phyloP scores from a whole-genome alignment of 2,113 vertebrate genomes.

The Megaceryle maxima region DNA sequence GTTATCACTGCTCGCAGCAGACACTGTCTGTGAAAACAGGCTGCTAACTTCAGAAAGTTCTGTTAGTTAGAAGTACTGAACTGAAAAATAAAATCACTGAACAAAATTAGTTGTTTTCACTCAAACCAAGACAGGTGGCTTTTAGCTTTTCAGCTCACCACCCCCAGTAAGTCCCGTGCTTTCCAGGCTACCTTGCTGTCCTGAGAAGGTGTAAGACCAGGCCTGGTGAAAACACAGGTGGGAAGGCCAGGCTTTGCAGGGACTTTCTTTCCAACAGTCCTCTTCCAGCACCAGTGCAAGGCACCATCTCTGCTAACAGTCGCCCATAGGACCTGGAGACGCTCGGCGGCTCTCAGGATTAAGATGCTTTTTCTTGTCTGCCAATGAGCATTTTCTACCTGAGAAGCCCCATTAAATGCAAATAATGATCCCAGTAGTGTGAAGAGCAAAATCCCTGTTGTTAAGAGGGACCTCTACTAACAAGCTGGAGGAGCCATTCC shows the following conservation, averaged over 20 bases:
- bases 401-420: background rate
- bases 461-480: constrained; percentile 6
- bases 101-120: no score
- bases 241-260: background rate
- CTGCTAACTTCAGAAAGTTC: no score
- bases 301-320: background rate
- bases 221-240: no score
- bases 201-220: background rate
- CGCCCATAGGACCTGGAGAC: background rate
- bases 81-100: no score
- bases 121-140: no score
- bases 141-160: background rate
- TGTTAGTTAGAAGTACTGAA: no score
- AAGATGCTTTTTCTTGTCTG: constrained; percentile 14
- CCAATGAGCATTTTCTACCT: background rate
- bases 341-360: background rate
- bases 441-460: background rate
- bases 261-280: background rate
- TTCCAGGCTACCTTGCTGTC: background rate
- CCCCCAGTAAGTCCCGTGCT: background rate
- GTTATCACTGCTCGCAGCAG: no score
- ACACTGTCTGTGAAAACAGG: no score
- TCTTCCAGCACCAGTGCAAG: rapidly evolving
- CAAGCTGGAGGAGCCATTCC: background rate
- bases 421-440: background rate